Percentiles rank a stretch among this genome's conserved stretches.
Conservation (phyloP, 1,140 invertebrate genomes). For the Amyelois transitella region DNA sequence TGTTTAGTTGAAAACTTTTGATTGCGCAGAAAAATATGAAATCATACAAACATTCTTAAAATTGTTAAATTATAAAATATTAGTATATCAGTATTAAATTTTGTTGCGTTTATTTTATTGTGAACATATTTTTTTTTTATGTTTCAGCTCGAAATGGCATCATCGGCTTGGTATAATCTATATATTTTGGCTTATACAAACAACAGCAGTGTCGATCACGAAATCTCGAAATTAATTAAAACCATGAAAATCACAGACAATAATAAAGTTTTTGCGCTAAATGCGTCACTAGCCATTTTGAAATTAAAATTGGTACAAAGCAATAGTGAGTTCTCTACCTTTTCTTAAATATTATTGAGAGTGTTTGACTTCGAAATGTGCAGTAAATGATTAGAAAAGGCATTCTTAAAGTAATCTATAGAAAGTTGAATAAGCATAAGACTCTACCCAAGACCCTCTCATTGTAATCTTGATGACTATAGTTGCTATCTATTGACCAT, state of each 20-base stretch:
- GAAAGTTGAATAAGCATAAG: slow-evolving; percentile 25
- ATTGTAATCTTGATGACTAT: slow-evolving; percentile 61
- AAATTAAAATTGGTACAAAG: slow-evolving; percentile 19
- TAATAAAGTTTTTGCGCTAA: background rate
- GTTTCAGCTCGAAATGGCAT: slow-evolving; percentile 22
- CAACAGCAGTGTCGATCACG: background rate
- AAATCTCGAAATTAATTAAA: background rate
- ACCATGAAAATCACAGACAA: background rate
- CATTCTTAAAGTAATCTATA: slow-evolving; percentile 39
- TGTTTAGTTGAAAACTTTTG: too few relatives aligned
- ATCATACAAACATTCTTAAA: too few relatives aligned
- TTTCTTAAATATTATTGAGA: background rate
- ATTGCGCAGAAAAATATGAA: too few relatives aligned
- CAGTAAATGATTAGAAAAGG: slow-evolving; percentile 63
- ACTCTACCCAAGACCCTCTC: slow-evolving; percentile 52
- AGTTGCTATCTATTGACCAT: slow-evolving; percentile 40
- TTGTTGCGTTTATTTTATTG: too few relatives aligned
- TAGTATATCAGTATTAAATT: too few relatives aligned
- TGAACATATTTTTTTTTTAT: background rate
- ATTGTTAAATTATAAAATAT: too few relatives aligned
- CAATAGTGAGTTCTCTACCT: slow-evolving; percentile 11
- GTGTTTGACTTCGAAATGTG: background rate
- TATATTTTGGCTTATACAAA: slow-evolving; percentile 21
- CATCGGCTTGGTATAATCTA: slow-evolving; percentile 28
- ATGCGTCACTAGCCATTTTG: slow-evolving; percentile 17